Conservation (phyloP, 2,888 invertebrate genomes). For the Rugalucina vietnamica region DNA sequence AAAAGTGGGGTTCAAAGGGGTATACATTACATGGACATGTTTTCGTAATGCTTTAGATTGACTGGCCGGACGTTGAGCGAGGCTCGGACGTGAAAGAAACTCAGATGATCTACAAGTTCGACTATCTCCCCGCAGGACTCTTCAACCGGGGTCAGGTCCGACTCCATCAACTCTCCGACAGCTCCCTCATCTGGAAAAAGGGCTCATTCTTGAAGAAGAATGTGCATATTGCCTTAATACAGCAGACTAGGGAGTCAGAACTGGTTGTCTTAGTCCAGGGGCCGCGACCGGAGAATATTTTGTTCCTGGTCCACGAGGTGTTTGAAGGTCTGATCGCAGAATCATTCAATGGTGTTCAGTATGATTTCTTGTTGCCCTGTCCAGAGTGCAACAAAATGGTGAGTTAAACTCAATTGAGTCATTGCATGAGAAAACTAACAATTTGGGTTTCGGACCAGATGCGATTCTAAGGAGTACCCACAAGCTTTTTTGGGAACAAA, state of each 20-base stretch:
- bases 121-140: constrained; percentile 82
- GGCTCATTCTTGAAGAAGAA: constrained; percentile 82
- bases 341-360: constrained; percentile 82
- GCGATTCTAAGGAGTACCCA: too few relatives aligned
- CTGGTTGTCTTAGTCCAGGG: constrained; percentile 80
- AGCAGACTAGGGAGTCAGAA: constrained; percentile 76
- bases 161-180: constrained; percentile 81
- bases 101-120: constrained; percentile 81
- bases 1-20: too few relatives aligned
- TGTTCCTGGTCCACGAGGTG: constrained; percentile 83
- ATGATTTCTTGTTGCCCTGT: constrained; percentile 82
- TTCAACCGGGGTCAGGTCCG: constrained; percentile 83
- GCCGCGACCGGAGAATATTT: constrained; percentile 82
- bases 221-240: constrained; percentile 80
- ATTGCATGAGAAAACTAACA: too few relatives aligned
- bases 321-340: constrained; percentile 82
- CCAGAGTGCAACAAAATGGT: constrained; percentile 80
- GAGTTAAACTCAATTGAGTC: too few relatives aligned
- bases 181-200: constrained; percentile 82
- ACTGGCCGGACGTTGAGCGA: constrained; percentile 75
- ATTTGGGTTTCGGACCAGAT: too few relatives aligned
- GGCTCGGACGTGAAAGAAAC: constrained; percentile 67
- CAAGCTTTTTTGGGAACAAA: too few relatives aligned
- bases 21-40: too few relatives aligned
- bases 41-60: constrained; percentile 65